phyloP scores from a whole-genome alignment of 2,113 vertebrate genomes.

The Chamaea fasciata region DNA sequence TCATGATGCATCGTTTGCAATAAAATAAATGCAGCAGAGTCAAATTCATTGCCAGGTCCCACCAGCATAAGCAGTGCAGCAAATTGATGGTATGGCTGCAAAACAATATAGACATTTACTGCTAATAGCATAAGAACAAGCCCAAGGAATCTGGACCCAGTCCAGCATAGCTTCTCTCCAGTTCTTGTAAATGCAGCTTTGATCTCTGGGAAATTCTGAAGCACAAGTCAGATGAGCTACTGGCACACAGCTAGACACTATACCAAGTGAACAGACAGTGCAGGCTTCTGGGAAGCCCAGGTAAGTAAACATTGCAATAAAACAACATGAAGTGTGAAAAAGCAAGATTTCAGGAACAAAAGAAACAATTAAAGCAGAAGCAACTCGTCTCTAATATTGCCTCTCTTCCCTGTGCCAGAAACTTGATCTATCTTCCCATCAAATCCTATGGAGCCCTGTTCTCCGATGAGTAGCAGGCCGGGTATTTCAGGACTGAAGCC shows the following conservation, averaged over 20 bases:
- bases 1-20: neutral
- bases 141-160: neutral
- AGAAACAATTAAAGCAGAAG: neutral
- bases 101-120: neutral
- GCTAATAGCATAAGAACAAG: slow-evolving; percentile 1
- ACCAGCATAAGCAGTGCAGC: neutral
- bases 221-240: neutral
- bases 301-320: neutral
- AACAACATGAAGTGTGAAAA: neutral
- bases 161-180: neutral
- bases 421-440: neutral
- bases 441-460: neutral
- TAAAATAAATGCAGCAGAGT: neutral
- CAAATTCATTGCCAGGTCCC: neutral
- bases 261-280: neutral
- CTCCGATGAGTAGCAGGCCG: neutral
- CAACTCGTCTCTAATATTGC: neutral
- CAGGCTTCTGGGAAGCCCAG: neutral
- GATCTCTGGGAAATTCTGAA: neutral
- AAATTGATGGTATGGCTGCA: neutral
- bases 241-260: neutral
- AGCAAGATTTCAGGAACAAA: neutral
- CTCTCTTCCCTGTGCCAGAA: neutral
- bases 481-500: neutral
- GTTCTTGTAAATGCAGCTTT: neutral